Evolutionary conservation across 37 sponge, comb jelly and placozoan genomes (phyloP), one percentile per base, ranked within the genome.

Genomic region (Theonella swinhoei): DNA sequence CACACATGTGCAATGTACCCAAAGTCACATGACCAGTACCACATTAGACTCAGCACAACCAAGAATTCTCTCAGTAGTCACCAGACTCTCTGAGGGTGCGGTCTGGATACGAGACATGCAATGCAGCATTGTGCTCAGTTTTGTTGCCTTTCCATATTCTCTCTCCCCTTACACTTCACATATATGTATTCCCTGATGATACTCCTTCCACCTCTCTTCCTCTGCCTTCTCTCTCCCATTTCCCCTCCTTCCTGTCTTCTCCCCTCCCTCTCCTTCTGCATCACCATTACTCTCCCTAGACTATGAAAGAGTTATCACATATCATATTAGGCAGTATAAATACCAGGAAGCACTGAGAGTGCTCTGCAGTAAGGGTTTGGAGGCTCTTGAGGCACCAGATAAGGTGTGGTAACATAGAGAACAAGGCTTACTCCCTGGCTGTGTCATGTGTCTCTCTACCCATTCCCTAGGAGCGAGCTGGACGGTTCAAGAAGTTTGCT

Each of bases 301-400:
- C 75, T 89, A 91, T 68, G 94, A 93, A 75, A 85, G 80, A 26
- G 99, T 98, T 20, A 94, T 98, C 33, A 80, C 73, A 14, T 89
- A 98, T 80, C 74, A 91, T 86, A 85, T 98, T 28, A 92, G 93
- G 40, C 85, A 88, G 5, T 64, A 89, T 59, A 40, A 83, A 31
- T 98, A 94, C 62, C 19, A 58, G 42, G 86, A 91, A 30, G 99
- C 96, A 20, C 84, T 98, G 61, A 68, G 82, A 23, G 68, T 81
- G 39, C 93, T 98, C 11, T 71, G 71, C 5, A 78, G 66, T 19
- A 88, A 89, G 36, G 90, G 81, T 42, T 11, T 61, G 1, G 42
- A 34, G 29, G 82, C 63, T 20, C 77, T 88, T 3, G 42, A 63
- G 7, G 37, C 34, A 17, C 74, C 87, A 63, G 80, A 87, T 19